Conservation (phyloP, 2,113 vertebrate species). For the Anguilla japonica region DNA sequence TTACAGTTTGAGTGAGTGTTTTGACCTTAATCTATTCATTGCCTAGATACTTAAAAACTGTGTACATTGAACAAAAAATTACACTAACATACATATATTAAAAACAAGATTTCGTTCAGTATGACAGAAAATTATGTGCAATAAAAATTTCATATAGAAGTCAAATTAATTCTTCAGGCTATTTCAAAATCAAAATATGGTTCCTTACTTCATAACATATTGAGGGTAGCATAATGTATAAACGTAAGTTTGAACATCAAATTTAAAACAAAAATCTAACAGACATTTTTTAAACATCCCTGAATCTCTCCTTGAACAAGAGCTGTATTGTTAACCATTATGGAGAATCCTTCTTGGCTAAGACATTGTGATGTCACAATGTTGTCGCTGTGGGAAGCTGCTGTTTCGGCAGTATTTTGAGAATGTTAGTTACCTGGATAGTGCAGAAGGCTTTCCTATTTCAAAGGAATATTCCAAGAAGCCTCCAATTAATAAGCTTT, state of each 20-base stretch:
- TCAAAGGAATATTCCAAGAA: not conserved
- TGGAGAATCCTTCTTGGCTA: not conserved
- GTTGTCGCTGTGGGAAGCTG: not conserved
- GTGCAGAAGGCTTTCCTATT: not conserved
- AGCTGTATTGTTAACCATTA: not conserved
- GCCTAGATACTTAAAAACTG: not conserved
- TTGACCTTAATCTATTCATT: conserved; percentile 5
- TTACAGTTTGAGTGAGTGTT: conserved; percentile 3
- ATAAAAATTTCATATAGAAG: not conserved
- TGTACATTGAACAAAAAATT: not conserved
- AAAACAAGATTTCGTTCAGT: not conserved
- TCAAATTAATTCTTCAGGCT: not conserved
- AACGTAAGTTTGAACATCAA: not conserved
- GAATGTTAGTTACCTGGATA: not conserved
- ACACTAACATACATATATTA: not conserved
- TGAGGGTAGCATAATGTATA: not conserved
- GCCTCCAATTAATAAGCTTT: not conserved
- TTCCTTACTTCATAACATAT: not conserved
- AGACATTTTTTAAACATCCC: not conserved
- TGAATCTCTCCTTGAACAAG: not conserved
- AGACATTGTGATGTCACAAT: not conserved
- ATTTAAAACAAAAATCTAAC: not conserved
- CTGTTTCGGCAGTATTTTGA: not conserved
- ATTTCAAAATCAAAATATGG: not conserved
- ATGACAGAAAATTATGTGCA: not conserved